These are phyloP conservation scores for Euphonia xanthogaster DNA, from an alignment of 2,797 vertebrate genomes.

Conservation along the genomic window DNA sequence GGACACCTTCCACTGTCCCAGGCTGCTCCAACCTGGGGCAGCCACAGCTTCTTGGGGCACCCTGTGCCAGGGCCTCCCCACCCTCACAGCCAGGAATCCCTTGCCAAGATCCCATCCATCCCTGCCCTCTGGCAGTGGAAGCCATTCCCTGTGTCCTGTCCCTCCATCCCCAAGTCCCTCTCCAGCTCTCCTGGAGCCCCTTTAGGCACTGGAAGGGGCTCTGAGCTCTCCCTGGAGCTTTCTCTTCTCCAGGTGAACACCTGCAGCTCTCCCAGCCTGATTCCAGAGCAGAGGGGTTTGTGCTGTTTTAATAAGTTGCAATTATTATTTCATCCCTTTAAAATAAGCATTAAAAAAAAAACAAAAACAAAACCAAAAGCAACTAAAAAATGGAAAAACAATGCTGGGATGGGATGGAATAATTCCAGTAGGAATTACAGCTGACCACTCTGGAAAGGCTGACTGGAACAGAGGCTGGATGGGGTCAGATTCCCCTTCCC, in stretches of 20 bases:
- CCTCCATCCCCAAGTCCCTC: neutral
- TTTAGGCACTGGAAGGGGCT: rapidly evolving
- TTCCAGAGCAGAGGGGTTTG: neutral
- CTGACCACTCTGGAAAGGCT: neutral
- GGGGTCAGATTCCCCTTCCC: neutral
- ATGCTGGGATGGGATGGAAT: neutral
- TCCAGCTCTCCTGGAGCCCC: neutral
- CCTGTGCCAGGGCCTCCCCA: rapidly evolving
- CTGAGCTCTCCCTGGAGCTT: rapidly evolving
- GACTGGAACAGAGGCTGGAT: rapidly evolving
- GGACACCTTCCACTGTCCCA: rapidly evolving
- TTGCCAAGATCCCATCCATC: rapidly evolving
- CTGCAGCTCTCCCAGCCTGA: neutral
- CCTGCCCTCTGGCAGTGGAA: neutral
- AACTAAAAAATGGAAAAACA: neutral
- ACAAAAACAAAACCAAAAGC: too few relatives aligned
- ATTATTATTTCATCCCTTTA: neutral
- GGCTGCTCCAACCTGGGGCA: neutral
- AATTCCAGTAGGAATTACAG: neutral
- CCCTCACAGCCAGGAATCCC: rapidly evolving
- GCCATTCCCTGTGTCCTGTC: neutral
- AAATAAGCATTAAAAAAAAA: neutral
- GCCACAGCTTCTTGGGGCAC: neutral
- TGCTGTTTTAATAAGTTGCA: neutral
- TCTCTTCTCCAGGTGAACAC: neutral